Evolutionary conservation across 2,888 invertebrate genomes (phyloP), one percentile per base, ranked within the genome.

Genomic region (Gortyna flavago): DNA sequence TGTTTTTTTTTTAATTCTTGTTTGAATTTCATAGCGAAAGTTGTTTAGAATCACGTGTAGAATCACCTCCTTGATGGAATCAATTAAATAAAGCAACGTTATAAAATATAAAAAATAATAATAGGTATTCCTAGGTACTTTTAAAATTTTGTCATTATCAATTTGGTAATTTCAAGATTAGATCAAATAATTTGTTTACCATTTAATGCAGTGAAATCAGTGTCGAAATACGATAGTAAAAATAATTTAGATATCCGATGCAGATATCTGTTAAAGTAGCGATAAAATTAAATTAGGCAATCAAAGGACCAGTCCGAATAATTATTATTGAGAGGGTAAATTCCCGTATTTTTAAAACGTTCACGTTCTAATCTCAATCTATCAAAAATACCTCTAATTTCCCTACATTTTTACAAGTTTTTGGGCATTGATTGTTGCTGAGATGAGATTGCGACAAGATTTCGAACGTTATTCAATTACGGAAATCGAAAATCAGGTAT

Each of bases 131-230:
- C 25, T 2, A 35, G 18, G 18, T 11, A 59, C 18, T 69, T 25
- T 18, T 35, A n/a, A 68, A n/a, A 9, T n/a, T 35, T 68, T 29
- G 38, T 29, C 29, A 38, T 18, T 48, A 78, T 48, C 44, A 25
- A 29, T 48, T 16, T 32, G 9, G 4, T 65, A 70, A 18, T 44
- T 21, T 16, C 1, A 32, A 32, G 64, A 81, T 59, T 44, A 54
- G 0, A 51, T 35, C 13, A n/a, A 48, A 59, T 21, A 32, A 11
- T 66, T 35, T 54, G 61, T 67, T 85, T 54, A 62, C 64, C 8
- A 82, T 0, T 62, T 72, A 4, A 41, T 51, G 21, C 35, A n/a
- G n/a, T n/a, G 2, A 74, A 86, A 77, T 86, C 86, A 77, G 38
- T 75, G 64, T 62, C 29, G 41, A 62, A 51, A 82, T 54, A 74